Base-by-base conservation (phyloP, 1,140 invertebrate genomes). In the Capitella teleta region DNA sequence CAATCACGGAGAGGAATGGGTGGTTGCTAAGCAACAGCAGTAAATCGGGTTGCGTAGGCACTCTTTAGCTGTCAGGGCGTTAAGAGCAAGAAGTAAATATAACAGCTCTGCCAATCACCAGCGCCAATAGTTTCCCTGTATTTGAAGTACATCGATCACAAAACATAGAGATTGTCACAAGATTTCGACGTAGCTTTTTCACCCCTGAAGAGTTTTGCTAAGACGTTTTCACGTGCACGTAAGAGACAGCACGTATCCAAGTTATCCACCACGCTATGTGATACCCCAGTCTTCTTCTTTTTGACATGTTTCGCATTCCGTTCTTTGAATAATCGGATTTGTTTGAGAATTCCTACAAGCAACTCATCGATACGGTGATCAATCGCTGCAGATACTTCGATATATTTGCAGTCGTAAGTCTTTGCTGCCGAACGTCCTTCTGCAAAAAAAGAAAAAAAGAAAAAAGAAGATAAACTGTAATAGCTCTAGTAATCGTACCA, bases 361-460 rank as follows among this genome's bases (percentile, higher is more conserved):
- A 88, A 72, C 57, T 87, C 83, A 59, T 88, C 84, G 2, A 89
- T 81, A 58, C 87, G 82, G 57, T 86, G 83, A 50, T 85, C 83
- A 24, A 88, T 70, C 0, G 83, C 82, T 2, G 82, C 82, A 0
- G 85, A 87, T 0, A 84, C 85, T 63, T 88, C 85, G 55, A 87
- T 85, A 61, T 85, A 86, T 60, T 86, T 86, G 63, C 83, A 84
- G 21, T 79, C 79, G 56, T 81, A 82, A 16, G 76, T 78, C 51
- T 77, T 79, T 14, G 83, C 83, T 45, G 85, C 61, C 3, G 56
- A 42, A 41, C 58, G 57, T 1, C 61, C 67, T 28, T 69, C 67
- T 69, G 58, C 41, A 47, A 47, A 28, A 24, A n/a, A n/a, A n/a
- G n/a, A n/a, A n/a, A n/a, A n/a, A n/a, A n/a, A n/a, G n/a, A n/a